These are phyloP conservation scores for Nymphicus hollandicus DNA, from an alignment of 2,113 vertebrate species.

Conservation along the genomic window DNA sequence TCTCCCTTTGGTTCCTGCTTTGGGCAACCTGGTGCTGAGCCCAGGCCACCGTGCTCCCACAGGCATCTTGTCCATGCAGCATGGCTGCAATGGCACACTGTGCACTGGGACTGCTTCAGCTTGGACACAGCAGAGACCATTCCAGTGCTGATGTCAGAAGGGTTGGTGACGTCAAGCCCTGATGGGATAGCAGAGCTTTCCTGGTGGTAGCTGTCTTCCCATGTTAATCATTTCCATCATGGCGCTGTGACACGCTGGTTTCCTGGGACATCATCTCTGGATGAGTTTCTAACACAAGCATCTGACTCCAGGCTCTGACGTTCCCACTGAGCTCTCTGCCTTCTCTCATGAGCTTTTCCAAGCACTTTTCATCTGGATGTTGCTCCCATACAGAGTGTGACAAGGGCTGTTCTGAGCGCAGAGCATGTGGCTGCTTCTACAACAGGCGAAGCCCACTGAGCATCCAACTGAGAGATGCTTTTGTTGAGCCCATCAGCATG, in stretches of 20 bases:
- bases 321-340: neutral
- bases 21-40: neutral
- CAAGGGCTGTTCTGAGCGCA: accelerated
- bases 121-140: neutral
- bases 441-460: neutral
- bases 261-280: neutral
- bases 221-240: neutral
- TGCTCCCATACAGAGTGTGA: neutral
- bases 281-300: neutral
- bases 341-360: neutral
- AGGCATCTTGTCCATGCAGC: accelerated
- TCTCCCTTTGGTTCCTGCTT: neutral
- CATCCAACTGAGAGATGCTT: neutral
- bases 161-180: neutral
- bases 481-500: neutral
- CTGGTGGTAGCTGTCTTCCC: neutral
- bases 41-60: neutral
- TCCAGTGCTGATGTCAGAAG: neutral
- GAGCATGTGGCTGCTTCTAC: neutral
- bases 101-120: neutral
- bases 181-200: neutral
- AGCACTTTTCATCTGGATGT: neutral
- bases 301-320: neutral
- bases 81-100: accelerated
- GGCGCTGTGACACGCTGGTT: neutral